Evolutionary conservation across 2,113 vertebrate genomes (phyloP), one percentile per base, ranked within the genome.

Genomic region (Corynorhinus townsendii): DNA sequence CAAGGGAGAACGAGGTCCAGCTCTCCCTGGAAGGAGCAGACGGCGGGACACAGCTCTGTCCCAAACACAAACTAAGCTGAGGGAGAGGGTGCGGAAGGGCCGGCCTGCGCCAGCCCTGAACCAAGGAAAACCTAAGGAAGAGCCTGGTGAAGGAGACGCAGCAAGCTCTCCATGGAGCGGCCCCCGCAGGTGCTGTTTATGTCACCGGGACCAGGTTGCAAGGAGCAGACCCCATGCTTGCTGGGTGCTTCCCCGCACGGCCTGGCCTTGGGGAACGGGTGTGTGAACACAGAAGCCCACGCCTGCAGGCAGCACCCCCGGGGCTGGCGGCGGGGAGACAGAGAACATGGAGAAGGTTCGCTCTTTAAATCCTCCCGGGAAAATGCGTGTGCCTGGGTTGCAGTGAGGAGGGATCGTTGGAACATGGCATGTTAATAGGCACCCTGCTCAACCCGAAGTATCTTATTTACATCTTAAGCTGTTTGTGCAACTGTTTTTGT

Each of bases 381-480:
- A 93, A 91, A 96, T 89, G 24, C 95, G 95, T 79, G 97, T 26
- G 79, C 85, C 89, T 66, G 66, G 49, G 86, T 5, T 26, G 40
- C 6, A 3, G 89, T 2, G 92, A 97, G 95, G 88, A 90, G 90
- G 91, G 97, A 45, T 75, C 83, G 96, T 96, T 47, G 83, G 92
- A 98, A 91, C 93, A 69, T 45, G 64, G 97, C 90, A 96, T 97
- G 96, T 94, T 96, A 97, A 96, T 97, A 91, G 24, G 92, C 64
- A 30, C 96, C 94, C 79, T 87, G 97, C 91, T 96, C 98, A 96
- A 86, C 95, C 96, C 92, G 4, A 71, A 96, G 94, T 59, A 90
- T 95, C 97, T 97, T 98, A 97, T 98, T 98, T 98, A 97, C 98
- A 98, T 98, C 97, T 96, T 95, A 86, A 96, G 97, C 96, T 98